phyloP scores from a whole-genome alignment of 2,888 invertebrate genomes.

The Ectemnius cavifrons region DNA sequence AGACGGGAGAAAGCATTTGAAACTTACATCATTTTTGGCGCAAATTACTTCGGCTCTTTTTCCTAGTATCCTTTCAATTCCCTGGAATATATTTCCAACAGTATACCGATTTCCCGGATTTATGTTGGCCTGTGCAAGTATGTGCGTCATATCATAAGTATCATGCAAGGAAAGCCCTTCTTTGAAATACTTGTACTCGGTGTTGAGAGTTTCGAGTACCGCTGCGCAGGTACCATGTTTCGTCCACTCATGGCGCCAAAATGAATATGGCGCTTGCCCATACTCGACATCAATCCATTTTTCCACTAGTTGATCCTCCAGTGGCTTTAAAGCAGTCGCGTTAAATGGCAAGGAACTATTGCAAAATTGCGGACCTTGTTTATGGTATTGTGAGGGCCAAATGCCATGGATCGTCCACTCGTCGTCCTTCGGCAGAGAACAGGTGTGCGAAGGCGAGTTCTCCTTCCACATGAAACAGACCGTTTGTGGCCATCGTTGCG shows the following conservation, averaged over 20 bases:
- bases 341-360: constrained; percentile 85
- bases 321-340: constrained; percentile 80
- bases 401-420: constrained; percentile 90
- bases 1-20: neutral
- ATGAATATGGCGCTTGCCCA: constrained; percentile 79
- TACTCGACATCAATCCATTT: constrained; percentile 88
- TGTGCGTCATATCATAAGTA: constrained; percentile 81
- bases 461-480: constrained; percentile 86
- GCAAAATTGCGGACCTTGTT: constrained; percentile 85
- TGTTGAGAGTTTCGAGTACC: constrained; percentile 79
- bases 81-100: constrained; percentile 77
- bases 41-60: constrained; percentile 84
- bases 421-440: constrained; percentile 82
- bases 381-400: constrained; percentile 88
- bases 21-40: constrained; percentile 79
- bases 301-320: constrained; percentile 80
- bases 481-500: constrained; percentile 89
- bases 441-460: constrained; percentile 81
- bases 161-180: constrained; percentile 82
- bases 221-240: constrained; percentile 91
- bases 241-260: constrained; percentile 91
- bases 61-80: constrained; percentile 80
- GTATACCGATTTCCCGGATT: constrained; percentile 77
- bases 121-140: constrained; percentile 81
- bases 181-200: constrained; percentile 85